These are phyloP conservation scores for Caenorhabditis becei DNA, from an alignment of 2,888 invertebrate genomes.

Conservation along the genomic window DNA sequence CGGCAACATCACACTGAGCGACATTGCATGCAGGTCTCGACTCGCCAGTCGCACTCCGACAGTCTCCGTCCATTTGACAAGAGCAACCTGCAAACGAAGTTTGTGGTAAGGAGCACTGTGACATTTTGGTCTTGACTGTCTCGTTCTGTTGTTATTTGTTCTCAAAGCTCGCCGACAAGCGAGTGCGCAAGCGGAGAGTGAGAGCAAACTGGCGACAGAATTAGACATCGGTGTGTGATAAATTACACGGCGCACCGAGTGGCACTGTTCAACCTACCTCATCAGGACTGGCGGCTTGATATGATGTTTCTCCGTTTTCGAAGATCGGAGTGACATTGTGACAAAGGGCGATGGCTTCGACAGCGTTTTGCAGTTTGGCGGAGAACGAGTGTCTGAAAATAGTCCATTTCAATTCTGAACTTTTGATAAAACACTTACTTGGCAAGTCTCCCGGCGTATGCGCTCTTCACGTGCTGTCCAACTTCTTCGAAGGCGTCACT, in stretches of 20 bases:
- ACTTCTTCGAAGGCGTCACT: slow-evolving; percentile 90
- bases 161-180: slow-evolving; percentile 9
- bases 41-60: slow-evolving; percentile 86
- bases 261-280: slow-evolving; percentile 84
- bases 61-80: slow-evolving; percentile 88
- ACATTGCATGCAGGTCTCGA: slow-evolving; percentile 85
- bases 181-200: not conserved
- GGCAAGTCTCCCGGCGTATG: slow-evolving; percentile 76
- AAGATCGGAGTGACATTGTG: slow-evolving; percentile 99
- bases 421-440: slow-evolving; percentile 27
- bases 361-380: slow-evolving; percentile 75
- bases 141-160: slow-evolving; percentile 5
- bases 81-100: slow-evolving; percentile 84
- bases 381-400: slow-evolving; percentile 74
- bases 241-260: not conserved
- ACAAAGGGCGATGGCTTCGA: slow-evolving; percentile 91
- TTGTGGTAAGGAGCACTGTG: not conserved
- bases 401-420: not conserved
- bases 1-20: slow-evolving; percentile 83
- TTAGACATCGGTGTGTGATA: slow-evolving; percentile 3
- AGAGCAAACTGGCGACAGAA: slow-evolving; percentile 4
- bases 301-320: slow-evolving; percentile 84
- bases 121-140: slow-evolving; percentile 4
- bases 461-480: slow-evolving; percentile 74
- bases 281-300: slow-evolving; percentile 88